Conservation (phyloP, 1,140 invertebrate species). For the Delia radicum region DNA sequence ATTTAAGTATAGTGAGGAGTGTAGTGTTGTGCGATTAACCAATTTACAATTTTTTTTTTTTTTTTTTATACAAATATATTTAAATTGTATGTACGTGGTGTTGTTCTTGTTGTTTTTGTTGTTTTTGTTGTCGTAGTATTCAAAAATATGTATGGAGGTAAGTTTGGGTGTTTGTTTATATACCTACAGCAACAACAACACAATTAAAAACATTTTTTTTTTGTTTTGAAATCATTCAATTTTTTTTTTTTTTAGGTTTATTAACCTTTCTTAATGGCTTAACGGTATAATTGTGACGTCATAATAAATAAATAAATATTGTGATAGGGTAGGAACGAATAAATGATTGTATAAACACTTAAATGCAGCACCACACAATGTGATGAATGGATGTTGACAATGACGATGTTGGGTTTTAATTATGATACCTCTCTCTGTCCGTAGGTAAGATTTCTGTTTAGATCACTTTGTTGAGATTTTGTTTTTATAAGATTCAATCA, state of each 20-base stretch:
- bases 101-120: not conserved
- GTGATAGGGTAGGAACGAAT: slow-evolving; percentile 10
- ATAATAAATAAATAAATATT: slow-evolving; percentile 15
- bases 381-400: too few relatives aligned
- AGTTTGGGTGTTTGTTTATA: slow-evolving; percentile 9
- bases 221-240: slow-evolving; percentile 20
- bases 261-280: slow-evolving; percentile 22
- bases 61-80: slow-evolving; percentile 6
- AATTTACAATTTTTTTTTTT: not conserved
- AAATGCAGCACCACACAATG: not conserved
- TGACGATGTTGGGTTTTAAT: not conserved
- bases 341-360: too few relatives aligned
- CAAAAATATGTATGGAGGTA: slow-evolving; percentile 8
- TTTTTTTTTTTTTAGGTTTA: not conserved
- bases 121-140: not conserved
- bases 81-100: not conserved
- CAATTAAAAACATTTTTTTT: not conserved
- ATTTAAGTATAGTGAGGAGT: not conserved
- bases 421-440: too few relatives aligned
- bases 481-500: too few relatives aligned
- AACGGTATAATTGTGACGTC: slow-evolving; percentile 17
- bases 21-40: slow-evolving; percentile 7
- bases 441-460: too few relatives aligned
- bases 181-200: not conserved
- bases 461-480: too few relatives aligned